Evolutionary conservation across 2,888 invertebrate genomes (phyloP).

Genomic region (Drosophila setosimentum): DNA sequence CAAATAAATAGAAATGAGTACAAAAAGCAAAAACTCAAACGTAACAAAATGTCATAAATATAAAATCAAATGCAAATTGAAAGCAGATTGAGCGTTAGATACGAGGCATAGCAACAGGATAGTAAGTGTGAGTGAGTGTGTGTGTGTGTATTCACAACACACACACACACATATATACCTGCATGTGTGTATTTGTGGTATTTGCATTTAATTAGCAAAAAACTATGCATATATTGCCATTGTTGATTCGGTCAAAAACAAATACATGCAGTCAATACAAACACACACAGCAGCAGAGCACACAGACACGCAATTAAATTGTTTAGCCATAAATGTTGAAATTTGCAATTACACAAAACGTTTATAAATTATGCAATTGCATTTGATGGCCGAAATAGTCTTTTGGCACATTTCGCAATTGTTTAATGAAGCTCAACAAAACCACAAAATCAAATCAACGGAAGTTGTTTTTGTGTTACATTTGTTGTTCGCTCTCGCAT

Average conservation of each 20-base stretch:
- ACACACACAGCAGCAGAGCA: not conserved
- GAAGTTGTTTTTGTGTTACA: slow-evolving; percentile 59
- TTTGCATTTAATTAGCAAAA: slow-evolving; percentile 79
- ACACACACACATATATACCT: not conserved
- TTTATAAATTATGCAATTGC: slow-evolving; percentile 73
- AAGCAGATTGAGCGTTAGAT: slow-evolving; percentile 63
- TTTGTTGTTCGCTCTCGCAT: slow-evolving; percentile 17
- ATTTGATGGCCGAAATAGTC: slow-evolving; percentile 1
- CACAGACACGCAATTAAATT: slow-evolving; percentile 49
- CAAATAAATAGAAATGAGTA: slow-evolving; percentile 10
- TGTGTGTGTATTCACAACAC: slow-evolving; percentile 1
- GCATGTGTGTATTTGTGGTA: slow-evolving; percentile 25
- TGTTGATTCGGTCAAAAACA: slow-evolving; percentile 52
- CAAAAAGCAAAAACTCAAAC: slow-evolving; percentile 33
- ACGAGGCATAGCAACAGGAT: slow-evolving; percentile 20
- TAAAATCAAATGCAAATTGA: slow-evolving; percentile 79
- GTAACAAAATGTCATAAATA: slow-evolving; percentile 74
- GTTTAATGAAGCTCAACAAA: slow-evolving; percentile 72
- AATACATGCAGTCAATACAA: slow-evolving; percentile 1
- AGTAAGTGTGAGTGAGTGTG: not conserved
- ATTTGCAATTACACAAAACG: slow-evolving; percentile 74
- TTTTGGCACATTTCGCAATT: slow-evolving; percentile 32
- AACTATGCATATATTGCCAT: slow-evolving; percentile 63
- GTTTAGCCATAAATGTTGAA: slow-evolving; percentile 68
- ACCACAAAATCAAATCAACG: slow-evolving; percentile 77